Evolutionary conservation across 2,888 invertebrate species (phyloP), one percentile per base, ranked within the genome.

Genomic region (Scaptomyza parva): DNA sequence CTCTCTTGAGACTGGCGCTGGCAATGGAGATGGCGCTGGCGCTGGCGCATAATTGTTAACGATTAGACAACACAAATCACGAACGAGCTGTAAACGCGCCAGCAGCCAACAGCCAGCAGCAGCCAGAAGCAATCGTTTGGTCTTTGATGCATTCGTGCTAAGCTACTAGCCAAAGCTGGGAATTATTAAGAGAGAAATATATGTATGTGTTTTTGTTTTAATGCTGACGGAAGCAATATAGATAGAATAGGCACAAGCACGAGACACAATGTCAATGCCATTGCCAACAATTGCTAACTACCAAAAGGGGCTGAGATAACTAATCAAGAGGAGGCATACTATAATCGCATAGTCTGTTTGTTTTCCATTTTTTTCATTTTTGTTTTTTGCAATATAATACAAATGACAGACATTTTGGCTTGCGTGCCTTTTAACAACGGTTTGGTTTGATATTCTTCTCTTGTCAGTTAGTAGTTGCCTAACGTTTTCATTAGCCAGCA

Each of bases 61-160:
- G 78, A 82, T 82, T 82, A 82, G 85, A 87, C 76, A 85, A 69
- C 73, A 80, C 81, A 81, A 78, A 86, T 78, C 85, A 81, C 87
- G 87, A 81, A 78, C 74, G 65, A 70, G 80, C 74, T 57, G 77
- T 54, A 78, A 80, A 74, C 61, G 48, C n/a, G 28, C 26, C 24
- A 28, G 24, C n/a, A n/a, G 33, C 6, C n/a, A 33, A 14, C 14
- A 33, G 35, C 14, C 35, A 3, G 14, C n/a, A n/a, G n/a, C n/a
- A n/a, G n/a, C n/a, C n/a, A n/a, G n/a, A n/a, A 14, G 35, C 35
- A 35, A 37, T 37, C 35, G 35, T 35, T n/a, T n/a, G n/a, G n/a
- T n/a, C 6, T 33, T n/a, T 12, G 33, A 2, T 35, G 35, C 35
- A 37, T 17, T 26, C 63, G 63, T 61, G 69, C 28, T 9, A 28